These are phyloP conservation scores for Haemorhous mexicanus DNA, from an alignment of 2,113 vertebrate genomes.

Conservation along the genomic window DNA sequence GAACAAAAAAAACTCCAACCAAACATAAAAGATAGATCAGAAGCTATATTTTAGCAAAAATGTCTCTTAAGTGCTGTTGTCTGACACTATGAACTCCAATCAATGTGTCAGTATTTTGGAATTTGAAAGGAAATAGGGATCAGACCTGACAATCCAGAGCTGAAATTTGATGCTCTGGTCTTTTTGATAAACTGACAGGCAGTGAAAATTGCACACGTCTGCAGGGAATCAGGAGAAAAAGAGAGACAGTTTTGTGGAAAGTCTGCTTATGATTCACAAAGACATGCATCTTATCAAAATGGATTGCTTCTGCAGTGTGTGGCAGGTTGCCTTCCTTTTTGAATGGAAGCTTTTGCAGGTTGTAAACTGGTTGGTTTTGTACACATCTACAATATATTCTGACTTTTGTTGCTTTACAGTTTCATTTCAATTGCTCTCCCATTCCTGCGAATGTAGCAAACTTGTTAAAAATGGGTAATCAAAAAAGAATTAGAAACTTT, in stretches of 20 bases:
- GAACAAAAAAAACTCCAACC: not conserved
- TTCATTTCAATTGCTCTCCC: not conserved
- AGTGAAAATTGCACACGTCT: conserved; percentile 62
- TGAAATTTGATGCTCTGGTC: conserved; percentile 66
- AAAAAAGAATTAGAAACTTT: not conserved
- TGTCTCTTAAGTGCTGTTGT: conserved; percentile 65
- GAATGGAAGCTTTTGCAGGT: conserved; percentile 26
- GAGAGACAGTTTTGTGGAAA: conserved; percentile 58
- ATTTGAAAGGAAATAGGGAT: conserved; percentile 74
- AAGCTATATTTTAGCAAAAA: conserved; percentile 64
- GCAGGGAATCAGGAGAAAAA: conserved; percentile 43
- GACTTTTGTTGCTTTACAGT: not conserved
- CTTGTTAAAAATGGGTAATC: not conserved
- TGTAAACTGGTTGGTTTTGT: conserved; percentile 30
- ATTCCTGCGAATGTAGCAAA: conserved; percentile 1
- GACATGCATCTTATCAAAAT: conserved; percentile 49
- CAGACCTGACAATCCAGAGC: conserved; percentile 65
- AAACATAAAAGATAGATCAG: conserved; percentile 49
- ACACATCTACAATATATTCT: not conserved
- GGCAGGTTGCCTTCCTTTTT: conserved; percentile 29
- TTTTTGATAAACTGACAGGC: conserved; percentile 68
- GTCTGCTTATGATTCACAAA: conserved; percentile 58
- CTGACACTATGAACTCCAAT: conserved; percentile 70
- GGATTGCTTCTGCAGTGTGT: conserved; percentile 30
- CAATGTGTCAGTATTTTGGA: conserved; percentile 69